Base-by-base conservation (phyloP, 2,113 vertebrate species). In the Parotia lawesii region DNA sequence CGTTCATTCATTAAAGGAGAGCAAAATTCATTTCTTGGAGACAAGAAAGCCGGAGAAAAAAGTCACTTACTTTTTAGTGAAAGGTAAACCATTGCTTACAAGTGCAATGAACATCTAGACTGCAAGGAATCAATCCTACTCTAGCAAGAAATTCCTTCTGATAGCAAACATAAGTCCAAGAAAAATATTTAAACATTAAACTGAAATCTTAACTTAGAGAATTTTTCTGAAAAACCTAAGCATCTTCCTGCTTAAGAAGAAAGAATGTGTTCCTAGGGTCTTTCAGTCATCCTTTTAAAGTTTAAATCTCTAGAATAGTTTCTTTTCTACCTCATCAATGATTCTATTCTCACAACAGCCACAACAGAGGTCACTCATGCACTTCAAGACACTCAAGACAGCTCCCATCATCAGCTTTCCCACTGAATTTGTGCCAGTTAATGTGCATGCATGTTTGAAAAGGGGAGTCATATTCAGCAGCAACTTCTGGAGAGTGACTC, bases 391-490 rank as follows among this genome's bases (percentile, higher is more conserved):
- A 64, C 70, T 60, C 21, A 45, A 92, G 82, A 84, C 71, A 81
- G 53, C 42, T 81, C 62, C 81, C 64, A 85, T 78, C 48, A 61
- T 57, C 56, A 89, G 62, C 51, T 82, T 94, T 91, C 65, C 85
- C 74, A 84, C 71, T 56, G 60, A 97, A 96, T 93, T 85, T 84
- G 47, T 74, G 54, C n/a, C 85, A 88, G 74, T 83, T 94, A 97
- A 90, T 65, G 35, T 57, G 88, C 71, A 78, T 35, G 17, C 82
- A 66, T 82, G 24, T 54, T 91, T 90, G 79, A 85, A 94, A 93
- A 91, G 37, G 19, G 74, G 72, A 96, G 25, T 35, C 51, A 82
- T 78, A 93, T 76, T 94, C 94, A 96, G 87, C 78, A 95, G 70
- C 47, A 67, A 28, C 69, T 93, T 74, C 87, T 82, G 53, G 21